A percentile compares a stretch with the other conserved stretches of the same genome.
Conservation (phyloP, 2,113 vertebrate species). For the Edolisoma coerulescens region DNA sequence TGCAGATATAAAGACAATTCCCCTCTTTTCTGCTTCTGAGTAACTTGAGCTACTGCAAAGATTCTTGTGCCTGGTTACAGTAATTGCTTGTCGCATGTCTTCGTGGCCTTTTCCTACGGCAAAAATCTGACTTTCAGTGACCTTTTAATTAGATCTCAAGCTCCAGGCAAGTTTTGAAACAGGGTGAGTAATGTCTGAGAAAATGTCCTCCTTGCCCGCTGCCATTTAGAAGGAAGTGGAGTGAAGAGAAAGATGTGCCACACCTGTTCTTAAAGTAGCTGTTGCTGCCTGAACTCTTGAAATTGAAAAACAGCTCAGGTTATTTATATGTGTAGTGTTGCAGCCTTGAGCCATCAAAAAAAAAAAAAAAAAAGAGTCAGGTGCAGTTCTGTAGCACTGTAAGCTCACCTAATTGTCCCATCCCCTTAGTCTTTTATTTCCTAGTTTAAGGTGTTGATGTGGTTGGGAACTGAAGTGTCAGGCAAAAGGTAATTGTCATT, state of each 20-base stretch:
- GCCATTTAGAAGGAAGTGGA: constrained; percentile 9
- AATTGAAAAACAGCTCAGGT: background rate
- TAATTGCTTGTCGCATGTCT: background rate
- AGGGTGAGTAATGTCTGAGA: constrained; percentile 28
- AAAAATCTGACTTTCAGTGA: constrained; percentile 38
- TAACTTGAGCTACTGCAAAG: background rate
- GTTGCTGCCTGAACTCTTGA: background rate
- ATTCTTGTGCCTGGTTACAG: background rate
- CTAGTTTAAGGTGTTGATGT: background rate
- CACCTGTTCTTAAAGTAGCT: constrained; percentile 6
- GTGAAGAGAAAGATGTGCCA: constrained; percentile 33
- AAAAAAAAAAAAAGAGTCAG: background rate
- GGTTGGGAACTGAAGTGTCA: background rate
- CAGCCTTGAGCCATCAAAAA: background rate
- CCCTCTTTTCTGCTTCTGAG: background rate
- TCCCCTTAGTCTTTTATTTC: background rate
- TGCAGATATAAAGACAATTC: background rate
- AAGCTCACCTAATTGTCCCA: background rate
- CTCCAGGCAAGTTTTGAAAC: constrained; percentile 10
- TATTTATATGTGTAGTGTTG: background rate
- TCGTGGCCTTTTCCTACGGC: background rate
- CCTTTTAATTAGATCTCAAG: constrained; percentile 32
- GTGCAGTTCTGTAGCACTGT: background rate
- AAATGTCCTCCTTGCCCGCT: background rate
- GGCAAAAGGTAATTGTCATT: background rate